Evolutionary conservation across 2,888 invertebrate species (phyloP).

Genomic region (Drosophila macrospina): DNA sequence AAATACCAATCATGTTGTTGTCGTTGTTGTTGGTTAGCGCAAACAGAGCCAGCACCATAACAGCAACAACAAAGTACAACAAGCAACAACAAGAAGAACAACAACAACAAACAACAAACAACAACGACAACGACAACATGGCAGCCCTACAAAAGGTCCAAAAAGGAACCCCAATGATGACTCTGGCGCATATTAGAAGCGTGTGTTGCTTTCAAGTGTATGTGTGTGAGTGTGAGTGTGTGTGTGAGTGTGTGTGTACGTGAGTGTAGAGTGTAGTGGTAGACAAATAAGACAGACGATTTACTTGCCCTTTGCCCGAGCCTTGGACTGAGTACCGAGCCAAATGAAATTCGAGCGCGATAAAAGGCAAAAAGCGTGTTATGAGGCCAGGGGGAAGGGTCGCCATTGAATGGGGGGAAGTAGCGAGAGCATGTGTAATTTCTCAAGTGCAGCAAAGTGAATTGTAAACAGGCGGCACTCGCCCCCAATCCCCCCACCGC

Average conservation of each 20-base stretch:
- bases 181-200: constrained; percentile 70
- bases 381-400: no score
- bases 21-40: constrained; percentile 59
- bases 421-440: constrained; percentile 72
- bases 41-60: constrained; percentile 45
- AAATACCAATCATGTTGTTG: constrained; percentile 80
- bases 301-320: constrained; percentile 63
- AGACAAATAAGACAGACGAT: constrained; percentile 81
- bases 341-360: constrained; percentile 70
- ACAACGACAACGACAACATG: constrained; percentile 29
- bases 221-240: constrained; percentile 26
- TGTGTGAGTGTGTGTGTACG: constrained; percentile 16
- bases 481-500: not conserved
- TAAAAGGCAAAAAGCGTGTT: constrained; percentile 38
- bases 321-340: constrained; percentile 37
- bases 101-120: constrained; percentile 6
- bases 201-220: constrained; percentile 36
- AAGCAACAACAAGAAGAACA: constrained; percentile 24
- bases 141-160: constrained; percentile 54
- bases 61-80: constrained; percentile 12
- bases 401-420: not conserved
- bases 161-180: constrained; percentile 57
- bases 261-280: constrained; percentile 59
- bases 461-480: constrained; percentile 65
- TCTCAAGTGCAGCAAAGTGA: constrained; percentile 78